Evolutionary conservation across 2,113 vertebrate species (phyloP).

Genomic region (Lepisosteus osseus): DNA sequence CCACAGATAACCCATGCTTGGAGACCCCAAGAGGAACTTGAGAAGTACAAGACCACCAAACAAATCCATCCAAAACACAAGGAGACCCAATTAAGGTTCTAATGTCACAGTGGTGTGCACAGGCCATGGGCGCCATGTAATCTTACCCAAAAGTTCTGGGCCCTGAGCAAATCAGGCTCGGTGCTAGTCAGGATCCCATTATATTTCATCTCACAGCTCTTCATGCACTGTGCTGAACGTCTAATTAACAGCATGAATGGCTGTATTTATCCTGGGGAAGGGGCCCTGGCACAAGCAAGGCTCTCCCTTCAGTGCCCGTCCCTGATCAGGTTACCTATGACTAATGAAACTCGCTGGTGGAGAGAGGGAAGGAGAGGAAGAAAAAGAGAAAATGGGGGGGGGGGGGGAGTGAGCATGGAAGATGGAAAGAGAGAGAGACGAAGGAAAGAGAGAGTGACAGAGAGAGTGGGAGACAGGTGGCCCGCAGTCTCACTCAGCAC

Average conservation of each 20-base stretch:
- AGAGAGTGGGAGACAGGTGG: constrained; percentile 4
- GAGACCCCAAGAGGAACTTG: too few species aligned
- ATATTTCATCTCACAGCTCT: constrained; percentile 34
- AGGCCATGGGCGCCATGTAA: constrained; percentile 20
- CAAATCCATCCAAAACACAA: too few species aligned
- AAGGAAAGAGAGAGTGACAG: not conserved
- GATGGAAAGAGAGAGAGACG: too few species aligned
- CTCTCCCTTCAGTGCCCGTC: constrained; percentile 11
- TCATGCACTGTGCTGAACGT: constrained; percentile 33
- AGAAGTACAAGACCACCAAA: too few species aligned
- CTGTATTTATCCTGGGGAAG: constrained; percentile 27
- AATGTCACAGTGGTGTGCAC: too few species aligned
- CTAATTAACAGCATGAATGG: constrained; percentile 36
- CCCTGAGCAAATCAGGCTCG: constrained; percentile 31
- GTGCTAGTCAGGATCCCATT: constrained; percentile 16
- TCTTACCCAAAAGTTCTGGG: constrained; percentile 38
- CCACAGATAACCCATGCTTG: too few species aligned
- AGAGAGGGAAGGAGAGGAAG: too few species aligned
- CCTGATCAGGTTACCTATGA: constrained; percentile 23
- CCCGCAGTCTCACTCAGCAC: constrained; percentile 16
- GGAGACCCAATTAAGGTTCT: too few species aligned
- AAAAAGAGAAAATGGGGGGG: not conserved
- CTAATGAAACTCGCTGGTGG: not conserved
- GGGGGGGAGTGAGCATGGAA: constrained; percentile 10
- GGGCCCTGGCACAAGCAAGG: constrained; percentile 9